These are phyloP conservation scores for Crioceris asparagi DNA, from an alignment of 2,888 invertebrate species.

Conservation along the genomic window DNA sequence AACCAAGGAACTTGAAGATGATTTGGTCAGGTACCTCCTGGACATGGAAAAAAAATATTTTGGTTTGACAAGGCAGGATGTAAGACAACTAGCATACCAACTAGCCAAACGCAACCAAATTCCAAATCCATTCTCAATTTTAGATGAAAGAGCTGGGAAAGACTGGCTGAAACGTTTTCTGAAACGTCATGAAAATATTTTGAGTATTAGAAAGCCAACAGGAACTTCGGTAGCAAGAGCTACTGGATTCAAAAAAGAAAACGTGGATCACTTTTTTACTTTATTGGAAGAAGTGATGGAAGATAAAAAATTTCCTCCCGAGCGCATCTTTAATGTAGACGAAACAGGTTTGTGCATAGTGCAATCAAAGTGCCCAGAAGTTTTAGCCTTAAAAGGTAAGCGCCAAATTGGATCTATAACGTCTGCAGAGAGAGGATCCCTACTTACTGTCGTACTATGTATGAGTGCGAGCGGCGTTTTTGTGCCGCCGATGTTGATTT, in stretches of 20 bases:
- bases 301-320: constrained; percentile 8
- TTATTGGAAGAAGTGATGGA: constrained; percentile 8
- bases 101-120: constrained; percentile 10
- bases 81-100: constrained; percentile 13
- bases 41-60: constrained; percentile 7
- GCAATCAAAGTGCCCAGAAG: no score
- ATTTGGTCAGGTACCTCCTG: no score
- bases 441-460: no score
- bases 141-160: constrained; percentile 12
- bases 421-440: no score
- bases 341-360: no score
- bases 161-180: constrained; percentile 12
- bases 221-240: constrained; percentile 14
- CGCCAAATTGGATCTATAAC: no score
- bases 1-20: background rate
- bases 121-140: constrained; percentile 11
- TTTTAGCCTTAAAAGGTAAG: no score
- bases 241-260: constrained; percentile 11
- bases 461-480: constrained; percentile 8
- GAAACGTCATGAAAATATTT: constrained; percentile 10
- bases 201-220: constrained; percentile 12
- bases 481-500: constrained; percentile 31
- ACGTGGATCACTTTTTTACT: constrained; percentile 11
- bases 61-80: constrained; percentile 12
- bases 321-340: constrained; percentile 11